Conservation (phyloP, 2,888 invertebrate species). For the Labia minor region DNA sequence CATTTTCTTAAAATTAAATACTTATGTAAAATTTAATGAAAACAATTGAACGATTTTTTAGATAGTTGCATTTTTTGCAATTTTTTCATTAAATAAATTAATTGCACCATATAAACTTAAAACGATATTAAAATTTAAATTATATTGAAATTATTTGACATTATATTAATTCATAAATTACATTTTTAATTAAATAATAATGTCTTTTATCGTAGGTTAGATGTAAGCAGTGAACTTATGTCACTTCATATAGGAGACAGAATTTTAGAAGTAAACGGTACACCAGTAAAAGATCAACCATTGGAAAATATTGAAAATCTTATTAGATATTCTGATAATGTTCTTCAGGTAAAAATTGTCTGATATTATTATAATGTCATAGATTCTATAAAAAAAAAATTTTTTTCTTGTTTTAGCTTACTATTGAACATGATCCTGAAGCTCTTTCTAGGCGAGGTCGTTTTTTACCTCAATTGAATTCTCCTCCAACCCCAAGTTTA, state of each 20-base stretch:
- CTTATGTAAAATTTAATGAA: no score
- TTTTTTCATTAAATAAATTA: no score
- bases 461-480: conserved; percentile 37
- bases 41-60: no score
- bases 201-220: conserved; percentile 55
- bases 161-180: no score
- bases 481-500: conserved; percentile 37
- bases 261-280: conserved; percentile 86
- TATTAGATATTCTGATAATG: conserved; percentile 57
- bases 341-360: conserved; percentile 55
- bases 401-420: conserved; percentile 46
- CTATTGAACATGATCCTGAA: conserved; percentile 82
- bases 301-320: conserved; percentile 67
- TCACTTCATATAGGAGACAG: conserved; percentile 84
- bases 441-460: conserved; percentile 46
- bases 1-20: no score
- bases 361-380: neutral
- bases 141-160: no score
- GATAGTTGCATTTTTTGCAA: no score
- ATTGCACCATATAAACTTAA: no score
- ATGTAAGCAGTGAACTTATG: conserved; percentile 69
- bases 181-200: no score
- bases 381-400: neutral
- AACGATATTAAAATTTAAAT: no score
- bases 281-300: conserved; percentile 69